These are phyloP conservation scores for Neomonachus schauinslandi DNA, from an alignment of 2,113 vertebrate species.

Conservation along the genomic window DNA sequence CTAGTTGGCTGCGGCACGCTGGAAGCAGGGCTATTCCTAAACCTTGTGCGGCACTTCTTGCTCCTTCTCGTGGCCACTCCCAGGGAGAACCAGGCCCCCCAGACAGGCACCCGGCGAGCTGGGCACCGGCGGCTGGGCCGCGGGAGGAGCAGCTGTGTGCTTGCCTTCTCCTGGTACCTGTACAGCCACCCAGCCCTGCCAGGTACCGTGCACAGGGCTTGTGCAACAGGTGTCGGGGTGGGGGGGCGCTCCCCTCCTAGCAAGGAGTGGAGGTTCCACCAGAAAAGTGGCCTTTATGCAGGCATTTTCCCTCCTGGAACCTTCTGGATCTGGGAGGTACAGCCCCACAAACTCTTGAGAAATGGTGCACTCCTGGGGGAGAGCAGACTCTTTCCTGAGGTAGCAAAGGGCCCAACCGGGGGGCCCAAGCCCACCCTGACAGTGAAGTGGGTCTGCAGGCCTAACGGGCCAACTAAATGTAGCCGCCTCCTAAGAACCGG, in stretches of 20 bases:
- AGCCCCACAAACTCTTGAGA: not conserved
- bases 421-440: no score
- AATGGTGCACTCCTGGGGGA: not conserved
- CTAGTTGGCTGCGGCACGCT: rapidly evolving
- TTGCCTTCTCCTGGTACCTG: rapidly evolving
- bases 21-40: rapidly evolving
- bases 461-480: rapidly evolving
- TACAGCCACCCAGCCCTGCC: not conserved
- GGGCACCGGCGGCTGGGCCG: rapidly evolving
- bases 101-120: rapidly evolving
- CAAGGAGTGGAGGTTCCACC: not conserved
- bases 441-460: not conserved
- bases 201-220: rapidly evolving
- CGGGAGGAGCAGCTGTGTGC: rapidly evolving
- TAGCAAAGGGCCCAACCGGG: no score
- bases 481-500: not conserved
- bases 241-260: not conserved
- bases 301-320: not conserved
- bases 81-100: not conserved
- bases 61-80: not conserved
- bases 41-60: not conserved
- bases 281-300: rapidly evolving
- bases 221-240: rapidly evolving
- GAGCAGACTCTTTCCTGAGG: not conserved
- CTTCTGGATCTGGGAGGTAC: not conserved